Conservation (phyloP, 2,797 vertebrate genomes). For the Micromesistius poutassou region DNA sequence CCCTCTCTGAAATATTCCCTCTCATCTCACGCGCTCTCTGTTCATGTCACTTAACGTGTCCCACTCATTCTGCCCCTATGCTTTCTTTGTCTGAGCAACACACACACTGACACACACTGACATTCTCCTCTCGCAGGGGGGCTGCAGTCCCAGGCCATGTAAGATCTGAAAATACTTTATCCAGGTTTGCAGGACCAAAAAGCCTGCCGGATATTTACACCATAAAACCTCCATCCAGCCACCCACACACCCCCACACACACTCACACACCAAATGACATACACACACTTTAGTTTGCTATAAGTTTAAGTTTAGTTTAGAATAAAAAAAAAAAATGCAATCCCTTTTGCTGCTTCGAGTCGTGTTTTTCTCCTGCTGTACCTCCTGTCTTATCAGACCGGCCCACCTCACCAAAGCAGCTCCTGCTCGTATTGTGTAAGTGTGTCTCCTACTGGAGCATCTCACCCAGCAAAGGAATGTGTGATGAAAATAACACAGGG, state of each 20-base stretch:
- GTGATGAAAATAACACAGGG: slow-evolving; percentile 33
- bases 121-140: neutral
- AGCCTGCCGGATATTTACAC: neutral
- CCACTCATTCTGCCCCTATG: neutral
- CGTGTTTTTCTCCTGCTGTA: slow-evolving; percentile 52
- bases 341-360: slow-evolving; percentile 40
- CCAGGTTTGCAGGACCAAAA: neutral
- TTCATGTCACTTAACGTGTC: neutral
- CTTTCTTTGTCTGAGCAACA: neutral
- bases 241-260: neutral
- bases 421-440: slow-evolving; percentile 51
- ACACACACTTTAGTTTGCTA: too few species aligned
- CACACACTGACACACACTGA: slow-evolving; percentile 9
- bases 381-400: slow-evolving; percentile 57
- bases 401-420: slow-evolving; percentile 61
- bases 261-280: neutral
- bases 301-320: neutral
- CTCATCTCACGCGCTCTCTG: slow-evolving; percentile 22
- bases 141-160: neutral
- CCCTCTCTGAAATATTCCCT: slow-evolving; percentile 13
- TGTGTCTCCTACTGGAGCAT: slow-evolving; percentile 59
- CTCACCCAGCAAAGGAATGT: slow-evolving; percentile 38
- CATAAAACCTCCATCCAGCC: neutral
- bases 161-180: neutral
- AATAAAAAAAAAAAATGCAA: neutral